Base-by-base conservation (phyloP, 2,113 vertebrate species). In the Agapornis roseicollis region DNA sequence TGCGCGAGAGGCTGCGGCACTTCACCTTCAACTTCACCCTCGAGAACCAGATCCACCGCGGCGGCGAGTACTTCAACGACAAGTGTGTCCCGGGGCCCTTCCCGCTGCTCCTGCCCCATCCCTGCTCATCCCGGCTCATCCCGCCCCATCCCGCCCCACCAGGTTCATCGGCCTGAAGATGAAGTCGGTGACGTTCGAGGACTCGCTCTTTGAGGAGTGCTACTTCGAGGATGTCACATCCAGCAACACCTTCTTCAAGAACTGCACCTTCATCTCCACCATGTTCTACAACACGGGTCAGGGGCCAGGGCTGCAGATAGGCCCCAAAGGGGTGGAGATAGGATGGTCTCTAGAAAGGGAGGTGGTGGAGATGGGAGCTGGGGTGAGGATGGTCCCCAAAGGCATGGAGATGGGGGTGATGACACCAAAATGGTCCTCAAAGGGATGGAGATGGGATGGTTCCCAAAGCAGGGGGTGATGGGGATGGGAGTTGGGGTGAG, bases 1-100 rank as follows among this genome's bases (percentile, higher is more conserved):
- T 97, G 17, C 98, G 98, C 29, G 99, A 99, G 97, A 98, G 97
- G 6, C 99, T 99, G 11, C 98, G 99, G 29, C 99, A 99, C 8
- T 98, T 99, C 94, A 99, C 99, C 87, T 99, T 99, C 88, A 99
- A 99, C 98, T 99, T 99, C 98, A 99, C 99, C 7, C 96, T 99
- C 96, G 99, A 99, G 96, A 99, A 99, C 97, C 99, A 99, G 97
- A 97, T 99, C 95, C 99, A 99, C 96, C 98, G 97, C n/a, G 98
- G 99, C 2, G 99, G 99, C 9, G 98, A 99, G 90, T 99, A 99
- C 96, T 99, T 99, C 97, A 99, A 99, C 2, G 99, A 99, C 98
- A 99, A 99, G 99, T 99, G 70, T 8, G 66, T 11, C 17, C 12
- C 1, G 33, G 33, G 22, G 55, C 55, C 55, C 55, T 56, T 22